Evolutionary conservation across 2,797 vertebrate species (phyloP), one percentile per base, ranked within the genome.

Genomic region (Poecilia wingei): DNA sequence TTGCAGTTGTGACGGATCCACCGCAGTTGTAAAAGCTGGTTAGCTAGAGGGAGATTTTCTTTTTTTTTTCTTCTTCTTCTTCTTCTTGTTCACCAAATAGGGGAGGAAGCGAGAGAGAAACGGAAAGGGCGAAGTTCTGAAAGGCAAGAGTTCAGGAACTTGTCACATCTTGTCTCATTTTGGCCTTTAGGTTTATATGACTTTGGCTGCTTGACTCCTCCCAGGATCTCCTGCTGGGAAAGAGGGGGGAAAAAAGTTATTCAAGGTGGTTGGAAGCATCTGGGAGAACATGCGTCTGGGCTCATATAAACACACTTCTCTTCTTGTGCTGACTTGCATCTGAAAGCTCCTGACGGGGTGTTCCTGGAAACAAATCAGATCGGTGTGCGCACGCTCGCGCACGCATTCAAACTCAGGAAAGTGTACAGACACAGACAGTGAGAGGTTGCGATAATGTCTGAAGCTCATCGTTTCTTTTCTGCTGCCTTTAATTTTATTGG

Each of bases 321-420:
- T 89, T 95, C 96, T 94, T 96, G 95, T 96, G 94, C 95, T 93
- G 94, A 96, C 96, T 95, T 95, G 95, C 94, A 94, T 93, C 91
- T 92, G 90, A 92, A 93, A 93, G 92, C 84, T 84, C 87, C 92
- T 82, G 91, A 92, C 81, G 88, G 93, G 89, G 90, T 92, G 92
- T 95, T 95, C 92, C 94, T 94, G 95, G 92, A 95, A 95, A 89
- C 90, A 79, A 90, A 93, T 89, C 89, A 86, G 85, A 90, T 90
- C 74, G 83, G 7, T 6, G 49, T 51, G 49, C 49, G 1, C 47
- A 49, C 47, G 5, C 16, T 6, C 18, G 0, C 80, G 16, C 57
- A 75, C 72, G 72, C 73, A 16, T 43, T 64, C 74, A 13, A 75
- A 76, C 78, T 79, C 59, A 86, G 80, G 81, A 86, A 76, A 76